Evolutionary conservation across 2,113 vertebrate genomes (phyloP).

Genomic region (Ailuropoda melanoleuca): DNA sequence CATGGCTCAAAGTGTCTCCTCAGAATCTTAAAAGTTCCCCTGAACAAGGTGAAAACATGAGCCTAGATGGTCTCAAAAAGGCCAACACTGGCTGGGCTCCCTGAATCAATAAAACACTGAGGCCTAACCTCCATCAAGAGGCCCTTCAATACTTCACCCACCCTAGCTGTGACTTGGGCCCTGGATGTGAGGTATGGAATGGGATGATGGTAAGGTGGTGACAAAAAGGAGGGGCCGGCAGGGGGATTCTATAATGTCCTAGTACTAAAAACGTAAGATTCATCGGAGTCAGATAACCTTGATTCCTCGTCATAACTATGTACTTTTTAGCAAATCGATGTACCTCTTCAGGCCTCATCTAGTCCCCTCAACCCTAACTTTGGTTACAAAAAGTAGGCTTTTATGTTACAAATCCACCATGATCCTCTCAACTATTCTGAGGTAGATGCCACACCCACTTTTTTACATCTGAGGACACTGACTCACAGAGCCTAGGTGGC

Average conservation of each 20-base stretch:
- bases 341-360: not conserved
- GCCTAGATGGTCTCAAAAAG: not conserved
- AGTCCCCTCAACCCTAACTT: not conserved
- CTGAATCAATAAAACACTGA: not conserved
- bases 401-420: not conserved
- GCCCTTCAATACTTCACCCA: not conserved
- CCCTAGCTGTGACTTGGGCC: not conserved
- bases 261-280: not conserved
- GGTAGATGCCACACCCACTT: conserved; percentile 63
- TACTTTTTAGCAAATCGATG: not conserved
- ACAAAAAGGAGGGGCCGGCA: accelerated
- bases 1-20: not conserved
- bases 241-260: not conserved
- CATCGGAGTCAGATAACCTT: not conserved
- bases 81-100: not conserved
- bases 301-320: not conserved
- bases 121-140: not conserved
- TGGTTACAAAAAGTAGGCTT: conserved; percentile 13
- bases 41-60: not conserved
- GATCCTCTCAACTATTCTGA: conserved; percentile 19
- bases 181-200: not conserved
- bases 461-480: conserved; percentile 1
- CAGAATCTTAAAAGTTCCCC: not conserved
- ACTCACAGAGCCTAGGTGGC: conserved; percentile 30
- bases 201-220: not conserved